Base-by-base conservation (phyloP, 2,113 vertebrate genomes). In the Tragelaphus buxtoni region DNA sequence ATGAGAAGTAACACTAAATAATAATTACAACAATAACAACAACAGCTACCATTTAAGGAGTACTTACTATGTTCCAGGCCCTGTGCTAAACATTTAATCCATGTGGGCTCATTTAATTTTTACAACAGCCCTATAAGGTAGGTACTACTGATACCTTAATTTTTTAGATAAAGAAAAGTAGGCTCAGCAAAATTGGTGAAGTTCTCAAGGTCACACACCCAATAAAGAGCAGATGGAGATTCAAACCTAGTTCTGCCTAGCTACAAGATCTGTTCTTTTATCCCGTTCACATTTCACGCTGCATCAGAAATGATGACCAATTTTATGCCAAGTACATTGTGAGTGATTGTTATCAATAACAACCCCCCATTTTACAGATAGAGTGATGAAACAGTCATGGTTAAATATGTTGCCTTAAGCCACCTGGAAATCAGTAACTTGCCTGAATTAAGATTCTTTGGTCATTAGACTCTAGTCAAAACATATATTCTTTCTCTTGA, bases 381-480 rank as follows among this genome's bases (percentile, higher is more conserved):
- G 56, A 81, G 8, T 49, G 26, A 69, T 82, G 45, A 88, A 63
- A 85, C 7, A 39, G n/a, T 63, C 22, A 22, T 63, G n/a, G 42
- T 94, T 82, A 91, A 97, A 93, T 49, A 81, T 32, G 22, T 89
- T 94, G 53, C 88, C 82, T 69, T 42, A 0, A 32, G 88, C 96
- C 72, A 81, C 63, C 61, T 47, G 88, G 77, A 95, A 93, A 95
- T 85, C 53, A 93, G 28, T 49, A 61, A 16, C 35, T 69, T 94
- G 28, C 32, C 82, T 94, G 56, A 95, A 96, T 97, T 58, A 89
- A 96, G 72, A 88, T 49, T 95, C 58, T 35, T 85, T 94, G 28
- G 77, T 97, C 92, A 93, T 55, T 97, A 85, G 81, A 96, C 79
- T 86, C 69, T 79, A 51, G 28, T 96, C 81, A 96, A 91, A 97